Base-by-base conservation (phyloP, 1,140 invertebrate genomes). In the Coptotermes formosanus region DNA sequence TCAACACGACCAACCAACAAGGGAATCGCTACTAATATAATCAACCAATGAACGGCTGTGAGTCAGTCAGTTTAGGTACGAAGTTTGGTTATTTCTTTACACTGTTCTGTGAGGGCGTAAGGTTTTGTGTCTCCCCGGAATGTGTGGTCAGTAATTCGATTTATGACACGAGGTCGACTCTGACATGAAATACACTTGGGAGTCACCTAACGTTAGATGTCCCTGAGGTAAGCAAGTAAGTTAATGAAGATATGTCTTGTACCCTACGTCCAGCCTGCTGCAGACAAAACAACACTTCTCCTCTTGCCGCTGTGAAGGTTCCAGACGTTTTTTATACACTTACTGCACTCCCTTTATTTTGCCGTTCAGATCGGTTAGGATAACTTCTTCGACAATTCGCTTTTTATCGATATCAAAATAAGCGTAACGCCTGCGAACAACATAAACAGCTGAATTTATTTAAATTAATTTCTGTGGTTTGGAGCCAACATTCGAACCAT, bases 61-160 rank as follows among this genome's bases (percentile, higher is more conserved):
- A 75, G 64, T 75, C 64, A 75, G 64, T 75, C 25, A 75, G 64
- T 75, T 75, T n/a, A 75, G 64, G 64, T 30, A 75, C 25, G 25
- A 75, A 75, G 64, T 75, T 30, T 11, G 25, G 25, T 75, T 75
- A 25, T 75, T 75, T 75, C 64, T 75, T 75, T 11, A 30, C 64
- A 3, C 9, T 75, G 25, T 30, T 75, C 25, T 30, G 64, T 30
- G 25, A 25, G 64, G 9, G n/a, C 8, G 64, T 64, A 75, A 6
- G 64, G 64, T 75, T n/a, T 75, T 75, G 64, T 43, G 21, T 83
- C 48, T 83, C 21, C 82, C 0, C 43, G 25, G 43, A 83, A 52
- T 43, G 82, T 83, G 43, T 83, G 82, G 82, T 83, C 82, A 83
- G 82, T 83, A 83, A 83, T 83, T 52, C 43, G 16, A 83, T 83